phyloP scores from a whole-genome alignment of 2,888 invertebrate species.

The Tuberolachnus salignus region DNA sequence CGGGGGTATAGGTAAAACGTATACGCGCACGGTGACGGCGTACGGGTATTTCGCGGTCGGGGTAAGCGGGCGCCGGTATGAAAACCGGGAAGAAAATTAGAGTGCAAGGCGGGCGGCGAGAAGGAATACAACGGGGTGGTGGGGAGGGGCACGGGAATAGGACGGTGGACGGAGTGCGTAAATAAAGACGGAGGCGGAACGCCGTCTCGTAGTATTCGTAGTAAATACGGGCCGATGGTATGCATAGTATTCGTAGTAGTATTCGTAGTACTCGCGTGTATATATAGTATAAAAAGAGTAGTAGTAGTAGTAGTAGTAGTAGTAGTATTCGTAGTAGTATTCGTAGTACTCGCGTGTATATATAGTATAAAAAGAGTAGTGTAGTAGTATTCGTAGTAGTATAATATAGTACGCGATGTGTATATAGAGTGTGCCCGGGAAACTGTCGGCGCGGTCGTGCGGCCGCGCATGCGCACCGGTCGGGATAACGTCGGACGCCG shows the following conservation, averaged over 20 bases:
- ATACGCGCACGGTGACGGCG: neutral
- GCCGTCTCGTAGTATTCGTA: neutral
- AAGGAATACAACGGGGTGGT: too few species aligned
- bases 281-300: neutral
- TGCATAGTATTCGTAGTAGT: neutral
- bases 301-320: conserved; percentile 13
- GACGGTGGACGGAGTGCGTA: too few species aligned
- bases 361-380: too few species aligned
- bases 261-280: neutral
- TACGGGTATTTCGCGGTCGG: too few species aligned
- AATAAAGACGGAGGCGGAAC: too few species aligned
- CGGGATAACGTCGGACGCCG: neutral
- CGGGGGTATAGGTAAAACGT: neutral
- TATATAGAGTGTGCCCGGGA: neutral
- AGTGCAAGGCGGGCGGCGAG: neutral
- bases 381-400: conserved; percentile 4
- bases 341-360: neutral
- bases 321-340: conserved; percentile 14
- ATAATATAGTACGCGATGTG: conserved; percentile 9
- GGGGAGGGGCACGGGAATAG: too few species aligned
- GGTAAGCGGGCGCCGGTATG: neutral
- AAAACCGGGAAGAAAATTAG: neutral
- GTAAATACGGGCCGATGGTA: neutral
- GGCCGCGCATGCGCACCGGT: conserved; percentile 38
- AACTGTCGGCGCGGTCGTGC: neutral